Evolutionary conservation across 2,113 vertebrate species (phyloP), one percentile per base, ranked within the genome.

Genomic region (Oryzias woworae): DNA sequence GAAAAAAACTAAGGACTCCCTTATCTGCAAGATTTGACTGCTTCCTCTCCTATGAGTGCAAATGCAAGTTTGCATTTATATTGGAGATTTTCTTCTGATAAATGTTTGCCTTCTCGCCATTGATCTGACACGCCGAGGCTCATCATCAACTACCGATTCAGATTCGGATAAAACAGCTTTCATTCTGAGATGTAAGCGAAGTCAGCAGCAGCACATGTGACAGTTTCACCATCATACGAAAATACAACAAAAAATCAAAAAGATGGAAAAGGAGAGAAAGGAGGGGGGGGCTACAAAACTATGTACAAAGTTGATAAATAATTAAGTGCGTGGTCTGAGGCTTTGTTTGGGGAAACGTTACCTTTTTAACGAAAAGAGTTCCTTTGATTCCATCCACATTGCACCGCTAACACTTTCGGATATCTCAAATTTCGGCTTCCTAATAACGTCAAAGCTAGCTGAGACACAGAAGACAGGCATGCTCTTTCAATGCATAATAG

Each of bases 241-340:
- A 79, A 85, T 86, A 84, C 55, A 60, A 31, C 60, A 48, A 48
- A 46, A 80, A 61, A 7, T 17, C 77, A 82, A 74, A 85, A 58
- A 20, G 46, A 81, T 80, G 24, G 31, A 78, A 83, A 74, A 86
- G 55, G n/a, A 45, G 80, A 78, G 23, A 26, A 68, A 4, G 43
- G 17, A 13, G 69, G 64, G 62, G 15, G 45, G 76, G 77, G 84
- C 80, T 92, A 88, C 78, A 90, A 92, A 91, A 91, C 88, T 92
- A 92, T 92, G 85, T 92, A 92, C 91, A 91, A 81, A 81, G 85
- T 82, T 82, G 88, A 91, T 92, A 90, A 91, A 92, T 91, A 92
- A 91, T 87, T 90, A 90, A 90, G 89, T 91, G 90, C 82, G 85
- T 88, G 87, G 84, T 91, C 89, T 91, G 88, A 92, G 88, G 87